Base-by-base conservation (phyloP, 1,140 invertebrate genomes). In the Drosophila elegans region DNA sequence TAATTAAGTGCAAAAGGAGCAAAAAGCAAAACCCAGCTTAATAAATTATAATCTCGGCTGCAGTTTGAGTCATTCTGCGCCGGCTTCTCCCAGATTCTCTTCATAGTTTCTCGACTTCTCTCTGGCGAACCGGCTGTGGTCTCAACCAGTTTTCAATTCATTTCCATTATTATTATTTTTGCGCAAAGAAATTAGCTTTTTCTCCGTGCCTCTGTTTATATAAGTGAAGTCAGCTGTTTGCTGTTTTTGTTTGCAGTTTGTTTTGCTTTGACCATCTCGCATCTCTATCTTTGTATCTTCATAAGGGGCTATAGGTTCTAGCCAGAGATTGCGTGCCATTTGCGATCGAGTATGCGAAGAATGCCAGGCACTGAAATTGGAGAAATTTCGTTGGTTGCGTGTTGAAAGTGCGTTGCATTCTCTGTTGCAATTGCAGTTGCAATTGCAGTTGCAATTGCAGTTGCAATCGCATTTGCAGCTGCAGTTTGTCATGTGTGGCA, bases 401-500 rank as follows among this genome's bases (percentile, higher is more conserved):
- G 55, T 71, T 57, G 74, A 75, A 80, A 80, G 74, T 82, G 74
- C 79, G 66, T 82, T 75, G 68, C 73, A 74, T 74, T 74, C 56
- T 73, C 60, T 48, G 49, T 63, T 51, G 73, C 54, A 76, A 59
- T 66, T 49, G 29, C 61, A 44, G 25, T 60, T 46, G 56, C 67
- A 59, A 45, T 54, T 29, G 51, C 57, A 34, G 42, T 67, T 25
- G 73, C 72, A 59, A 45, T 80, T 67, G 81, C 81, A 85, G 81
- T 82, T 85, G 81, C 57, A 34, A 46, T 67, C 29, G 73, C 72
- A 59, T 48, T 80, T 72, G 81, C 81, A 85, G 81, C 81, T 85
- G 81, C 81, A 81, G 78, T 82, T 85, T 88, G 74, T 85, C 81
- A 85, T 82, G 74, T 80, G 78, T 69, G 59, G 44, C 82, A 80